phyloP scores from a whole-genome alignment of 2,888 invertebrate species.

The Eristalinus aeneus region DNA sequence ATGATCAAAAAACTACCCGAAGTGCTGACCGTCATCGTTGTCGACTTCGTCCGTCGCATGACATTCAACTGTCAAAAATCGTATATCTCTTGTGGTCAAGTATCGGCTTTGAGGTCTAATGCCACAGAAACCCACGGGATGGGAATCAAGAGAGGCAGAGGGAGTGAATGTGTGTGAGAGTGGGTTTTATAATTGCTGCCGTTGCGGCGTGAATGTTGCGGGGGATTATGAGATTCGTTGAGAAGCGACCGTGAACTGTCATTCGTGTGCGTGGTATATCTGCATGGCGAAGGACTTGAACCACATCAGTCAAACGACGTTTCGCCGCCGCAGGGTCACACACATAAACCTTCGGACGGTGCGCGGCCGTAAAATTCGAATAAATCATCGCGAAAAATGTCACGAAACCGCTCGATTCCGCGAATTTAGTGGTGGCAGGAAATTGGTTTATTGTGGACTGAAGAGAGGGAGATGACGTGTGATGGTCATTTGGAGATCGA shows the following conservation, averaged over 20 bases:
- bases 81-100: conserved; percentile 38
- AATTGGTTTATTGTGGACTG: background rate
- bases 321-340: background rate
- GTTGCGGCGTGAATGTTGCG: background rate
- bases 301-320: conserved; percentile 41
- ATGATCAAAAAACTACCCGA: background rate
- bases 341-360: conserved; percentile 39
- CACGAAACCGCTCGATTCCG: conserved; percentile 18
- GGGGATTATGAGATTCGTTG: conserved; percentile 24
- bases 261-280: background rate
- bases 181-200: conserved; percentile 44
- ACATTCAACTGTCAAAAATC: conserved; percentile 64
- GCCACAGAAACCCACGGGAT: conserved; percentile 4
- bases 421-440: conserved; percentile 8
- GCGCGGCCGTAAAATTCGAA: conserved; percentile 27
- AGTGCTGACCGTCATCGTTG: background rate
- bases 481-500: background rate
- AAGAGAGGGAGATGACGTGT: background rate
- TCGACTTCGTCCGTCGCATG: conserved; percentile 32
- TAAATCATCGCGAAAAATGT: conserved; percentile 41
- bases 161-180: background rate
- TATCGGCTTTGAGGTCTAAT: conserved; percentile 3
- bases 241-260: conserved; percentile 40
- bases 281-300: conserved; percentile 23
- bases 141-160: background rate